phyloP scores from a whole-genome alignment of 2,888 invertebrate genomes.

The Campoplex capitator region DNA sequence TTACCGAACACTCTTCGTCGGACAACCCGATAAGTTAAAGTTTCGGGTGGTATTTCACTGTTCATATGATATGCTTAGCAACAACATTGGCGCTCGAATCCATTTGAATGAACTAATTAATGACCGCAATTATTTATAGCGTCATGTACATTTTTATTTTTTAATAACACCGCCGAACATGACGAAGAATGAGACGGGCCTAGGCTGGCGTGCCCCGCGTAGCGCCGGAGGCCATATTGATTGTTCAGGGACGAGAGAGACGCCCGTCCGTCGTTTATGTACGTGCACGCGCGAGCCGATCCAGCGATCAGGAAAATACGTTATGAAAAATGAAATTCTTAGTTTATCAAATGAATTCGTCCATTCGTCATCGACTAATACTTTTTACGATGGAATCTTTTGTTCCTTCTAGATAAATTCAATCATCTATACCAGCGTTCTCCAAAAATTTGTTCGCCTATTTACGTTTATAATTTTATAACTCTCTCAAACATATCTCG shows the following conservation, averaged over 20 bases:
- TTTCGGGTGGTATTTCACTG: neutral
- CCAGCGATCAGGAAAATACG: constrained; percentile 59
- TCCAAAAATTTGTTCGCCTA: neutral
- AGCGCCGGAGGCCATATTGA: constrained; percentile 76
- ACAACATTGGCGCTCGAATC: neutral
- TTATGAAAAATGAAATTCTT: constrained; percentile 7
- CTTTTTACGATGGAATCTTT: neutral
- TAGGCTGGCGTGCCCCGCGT: constrained; percentile 70
- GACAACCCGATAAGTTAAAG: neutral
- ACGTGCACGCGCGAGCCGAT: constrained; percentile 64
- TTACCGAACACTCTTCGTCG: constrained; percentile 28
- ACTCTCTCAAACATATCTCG: neutral
- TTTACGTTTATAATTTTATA: neutral
- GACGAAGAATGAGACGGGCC: constrained; percentile 52
- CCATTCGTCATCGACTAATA: neutral
- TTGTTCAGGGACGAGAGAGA: constrained; percentile 73
- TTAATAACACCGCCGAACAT: constrained; percentile 3
- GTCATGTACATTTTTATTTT: constrained; percentile 20
- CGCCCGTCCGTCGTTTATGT: constrained; percentile 22
- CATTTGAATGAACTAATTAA: neutral
- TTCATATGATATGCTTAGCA: neutral
- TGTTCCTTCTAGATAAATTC: neutral
- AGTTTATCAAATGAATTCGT: neutral
- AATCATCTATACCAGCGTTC: neutral
- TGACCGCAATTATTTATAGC: neutral